Evolutionary conservation across 2,113 vertebrate species (phyloP), one percentile per base, ranked within the genome.

Genomic region (Paramisgurnus dabryanus): DNA sequence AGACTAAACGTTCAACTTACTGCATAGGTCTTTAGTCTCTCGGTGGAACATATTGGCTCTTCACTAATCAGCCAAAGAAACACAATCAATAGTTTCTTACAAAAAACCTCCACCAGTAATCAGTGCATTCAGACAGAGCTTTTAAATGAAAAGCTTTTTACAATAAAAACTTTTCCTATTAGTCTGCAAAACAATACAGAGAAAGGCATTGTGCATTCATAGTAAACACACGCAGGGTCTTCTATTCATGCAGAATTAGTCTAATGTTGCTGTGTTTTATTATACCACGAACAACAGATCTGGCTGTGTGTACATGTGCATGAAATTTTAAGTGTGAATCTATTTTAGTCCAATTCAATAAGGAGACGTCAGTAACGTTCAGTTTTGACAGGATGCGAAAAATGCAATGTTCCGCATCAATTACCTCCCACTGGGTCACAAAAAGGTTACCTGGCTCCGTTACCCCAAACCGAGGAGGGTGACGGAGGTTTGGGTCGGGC

Each of bases 401-500:
- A 84, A 88, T 73, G 78, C 86, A 87, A 89, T 72, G 78, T 82
- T 86, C 85, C 57, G 85, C 83, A 85, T 88, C 81, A 83, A 79
- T 87, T 89, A 80, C 66, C 85, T 83, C 76, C 77, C 63, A n/a
- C 67, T 81, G 76, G 64, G 80, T 61, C 66, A 84, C 15, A 80
- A 40, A 34, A 69, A 13, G 78, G 79, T 64, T 15, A 43, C 77
- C 34, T 58, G 68, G 61, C 72, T 47, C 18, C 18, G 53, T 63
- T 64, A 57, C 13, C 49, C 50, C n/a, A 13, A 43, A 49, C 22
- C 61, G 45, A 61, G 49, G 55, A 50, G 83, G 39, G 58, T 34
- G 65, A 64, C 18, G n/a, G 8, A 15, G 57, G 58, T 61, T 70
- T 63, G 76, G 79, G 72, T 67, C 10, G 15, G 0, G 13, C 13